Conservation (phyloP, 2,888 invertebrate species). For the Bimastos eiseni region DNA sequence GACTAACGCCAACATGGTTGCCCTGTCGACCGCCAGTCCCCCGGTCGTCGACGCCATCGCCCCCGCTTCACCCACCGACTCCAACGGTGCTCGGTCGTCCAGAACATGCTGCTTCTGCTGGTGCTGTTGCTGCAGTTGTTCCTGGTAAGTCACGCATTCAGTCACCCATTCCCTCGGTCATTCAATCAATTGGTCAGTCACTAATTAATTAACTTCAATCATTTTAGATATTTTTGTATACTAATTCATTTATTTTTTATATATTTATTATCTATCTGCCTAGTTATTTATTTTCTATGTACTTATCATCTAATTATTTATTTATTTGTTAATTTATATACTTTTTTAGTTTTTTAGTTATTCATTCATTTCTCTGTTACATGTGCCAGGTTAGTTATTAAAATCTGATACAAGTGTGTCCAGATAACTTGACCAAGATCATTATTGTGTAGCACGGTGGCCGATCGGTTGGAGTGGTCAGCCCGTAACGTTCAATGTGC, state of each 20-base stretch:
- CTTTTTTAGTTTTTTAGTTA: neutral
- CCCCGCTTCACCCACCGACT: neutral
- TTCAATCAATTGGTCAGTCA: no score
- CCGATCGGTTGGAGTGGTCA: no score
- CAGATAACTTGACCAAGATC: neutral
- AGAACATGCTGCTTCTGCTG: conserved; percentile 38
- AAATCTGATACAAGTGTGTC: neutral
- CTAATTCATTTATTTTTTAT: no score
- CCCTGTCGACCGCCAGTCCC: neutral
- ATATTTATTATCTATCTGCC: no score
- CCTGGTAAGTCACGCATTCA: conserved; percentile 27
- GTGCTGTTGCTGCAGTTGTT: conserved; percentile 40
- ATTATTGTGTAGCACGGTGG: no score
- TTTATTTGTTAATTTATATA: no score
- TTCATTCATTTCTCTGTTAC: neutral
- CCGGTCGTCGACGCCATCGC: conserved; percentile 1
- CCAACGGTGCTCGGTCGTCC: conserved; percentile 27
- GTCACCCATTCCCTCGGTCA: neutral
- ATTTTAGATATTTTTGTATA: no score
- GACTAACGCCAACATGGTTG: neutral
- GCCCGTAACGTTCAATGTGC: no score
- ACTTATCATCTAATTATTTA: no score
- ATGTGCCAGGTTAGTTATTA: no score
- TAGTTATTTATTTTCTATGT: no score
- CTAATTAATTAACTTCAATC: no score